phyloP scores from a whole-genome alignment of 2,797 vertebrate species.

The Glossophaga mutica region DNA sequence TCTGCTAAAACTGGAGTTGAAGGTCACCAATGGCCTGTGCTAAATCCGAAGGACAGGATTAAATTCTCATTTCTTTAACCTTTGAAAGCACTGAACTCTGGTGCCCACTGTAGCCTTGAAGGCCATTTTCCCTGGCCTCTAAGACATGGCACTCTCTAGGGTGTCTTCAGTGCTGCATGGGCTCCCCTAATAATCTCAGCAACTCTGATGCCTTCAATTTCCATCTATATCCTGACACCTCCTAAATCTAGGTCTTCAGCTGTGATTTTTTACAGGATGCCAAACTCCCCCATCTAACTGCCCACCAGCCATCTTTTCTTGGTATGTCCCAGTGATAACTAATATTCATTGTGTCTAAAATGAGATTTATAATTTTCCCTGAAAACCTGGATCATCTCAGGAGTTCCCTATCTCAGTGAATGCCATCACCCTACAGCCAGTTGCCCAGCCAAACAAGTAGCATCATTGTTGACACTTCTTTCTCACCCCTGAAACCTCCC shows the following conservation, averaged over 20 bases:
- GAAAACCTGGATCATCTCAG: background rate
- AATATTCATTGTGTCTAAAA: background rate
- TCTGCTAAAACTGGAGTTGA: background rate
- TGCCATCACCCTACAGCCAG: background rate
- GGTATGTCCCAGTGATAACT: no score
- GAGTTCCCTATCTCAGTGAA: background rate
- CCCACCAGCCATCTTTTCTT: background rate
- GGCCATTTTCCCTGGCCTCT: background rate
- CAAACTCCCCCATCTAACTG: background rate
- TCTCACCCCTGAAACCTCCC: background rate
- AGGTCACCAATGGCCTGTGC: background rate
- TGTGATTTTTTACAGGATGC: background rate
- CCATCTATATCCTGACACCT: background rate
- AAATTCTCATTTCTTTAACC: background rate
- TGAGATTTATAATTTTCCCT: background rate
- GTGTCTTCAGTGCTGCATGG: accelerated
- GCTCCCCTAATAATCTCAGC: background rate
- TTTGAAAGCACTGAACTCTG: background rate
- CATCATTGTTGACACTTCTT: background rate
- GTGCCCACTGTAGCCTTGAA: background rate
- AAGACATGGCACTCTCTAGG: accelerated
- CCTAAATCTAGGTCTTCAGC: background rate
- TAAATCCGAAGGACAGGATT: background rate
- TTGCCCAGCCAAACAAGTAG: background rate
- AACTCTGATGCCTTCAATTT: background rate